phyloP scores from a whole-genome alignment of 2,113 vertebrate genomes.

The Cochlearius cochlearius region DNA sequence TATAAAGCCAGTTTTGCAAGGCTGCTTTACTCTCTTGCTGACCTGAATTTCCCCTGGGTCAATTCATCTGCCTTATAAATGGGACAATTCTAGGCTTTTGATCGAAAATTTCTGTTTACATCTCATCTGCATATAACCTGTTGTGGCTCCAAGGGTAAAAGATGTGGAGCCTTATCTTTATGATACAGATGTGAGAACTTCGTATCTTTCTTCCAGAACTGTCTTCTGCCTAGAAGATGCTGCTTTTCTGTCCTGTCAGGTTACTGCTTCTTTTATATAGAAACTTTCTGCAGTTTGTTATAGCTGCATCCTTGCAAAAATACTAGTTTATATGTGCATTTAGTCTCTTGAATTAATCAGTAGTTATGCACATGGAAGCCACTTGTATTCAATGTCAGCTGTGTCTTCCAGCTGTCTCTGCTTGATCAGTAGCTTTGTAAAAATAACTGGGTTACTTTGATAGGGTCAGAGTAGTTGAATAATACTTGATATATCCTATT shows the following conservation, averaged over 20 bases:
- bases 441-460: not conserved
- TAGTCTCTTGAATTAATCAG: not conserved
- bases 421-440: not conserved
- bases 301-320: not conserved
- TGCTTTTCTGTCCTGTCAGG: not conserved
- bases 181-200: not conserved
- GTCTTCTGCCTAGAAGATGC: not conserved
- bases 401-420: not conserved
- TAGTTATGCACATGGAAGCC: not conserved
- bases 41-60: not conserved
- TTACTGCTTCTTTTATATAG: not conserved
- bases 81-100: not conserved
- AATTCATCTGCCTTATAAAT: not conserved
- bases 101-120: not conserved
- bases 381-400: not conserved
- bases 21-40: not conserved
- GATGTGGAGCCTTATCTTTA: not conserved
- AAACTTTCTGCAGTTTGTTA: not conserved
- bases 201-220: not conserved
- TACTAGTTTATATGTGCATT: not conserved
- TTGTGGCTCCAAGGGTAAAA: not conserved
- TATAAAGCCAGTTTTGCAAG: not conserved
- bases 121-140: not conserved
- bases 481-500: conserved; percentile 7
- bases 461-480: not conserved